Conservation (phyloP, 2,797 vertebrate genomes). For the Poecilia gillii region DNA sequence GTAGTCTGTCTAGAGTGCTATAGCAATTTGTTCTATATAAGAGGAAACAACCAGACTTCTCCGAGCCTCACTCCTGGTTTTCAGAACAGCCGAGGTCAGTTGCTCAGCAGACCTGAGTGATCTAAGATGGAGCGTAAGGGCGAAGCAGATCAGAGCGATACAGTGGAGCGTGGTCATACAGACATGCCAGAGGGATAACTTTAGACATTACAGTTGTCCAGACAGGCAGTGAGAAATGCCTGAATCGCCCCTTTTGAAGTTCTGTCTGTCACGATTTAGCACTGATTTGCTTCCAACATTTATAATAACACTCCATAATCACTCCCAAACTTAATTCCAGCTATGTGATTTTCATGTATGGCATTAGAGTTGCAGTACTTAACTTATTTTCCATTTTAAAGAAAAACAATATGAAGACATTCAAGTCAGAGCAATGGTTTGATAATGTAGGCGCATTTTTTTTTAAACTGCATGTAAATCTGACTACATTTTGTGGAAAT, state of each 20-base stretch:
- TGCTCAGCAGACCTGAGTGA: background rate
- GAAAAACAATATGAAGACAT: background rate
- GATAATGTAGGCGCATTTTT: background rate
- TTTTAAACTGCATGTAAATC: background rate
- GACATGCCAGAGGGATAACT: background rate
- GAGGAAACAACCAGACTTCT: background rate
- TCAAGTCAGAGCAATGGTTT: background rate
- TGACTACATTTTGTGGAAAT: background rate
- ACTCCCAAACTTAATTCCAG: background rate
- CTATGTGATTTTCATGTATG: background rate
- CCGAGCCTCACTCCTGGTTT: background rate
- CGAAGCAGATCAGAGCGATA: background rate
- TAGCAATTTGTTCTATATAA: background rate
- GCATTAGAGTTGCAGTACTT: background rate
- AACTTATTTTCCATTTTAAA: background rate
- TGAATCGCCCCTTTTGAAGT: background rate
- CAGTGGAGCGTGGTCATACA: background rate
- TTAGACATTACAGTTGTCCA: background rate
- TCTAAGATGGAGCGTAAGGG: background rate
- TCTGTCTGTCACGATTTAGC: background rate
- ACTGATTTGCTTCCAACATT: background rate
- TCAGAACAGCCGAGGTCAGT: background rate
- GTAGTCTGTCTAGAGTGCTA: background rate
- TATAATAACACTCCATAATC: background rate
- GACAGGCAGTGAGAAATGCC: background rate